phyloP scores from a whole-genome alignment of 2,113 vertebrate species.

The Leucoraja erinaceus region DNA sequence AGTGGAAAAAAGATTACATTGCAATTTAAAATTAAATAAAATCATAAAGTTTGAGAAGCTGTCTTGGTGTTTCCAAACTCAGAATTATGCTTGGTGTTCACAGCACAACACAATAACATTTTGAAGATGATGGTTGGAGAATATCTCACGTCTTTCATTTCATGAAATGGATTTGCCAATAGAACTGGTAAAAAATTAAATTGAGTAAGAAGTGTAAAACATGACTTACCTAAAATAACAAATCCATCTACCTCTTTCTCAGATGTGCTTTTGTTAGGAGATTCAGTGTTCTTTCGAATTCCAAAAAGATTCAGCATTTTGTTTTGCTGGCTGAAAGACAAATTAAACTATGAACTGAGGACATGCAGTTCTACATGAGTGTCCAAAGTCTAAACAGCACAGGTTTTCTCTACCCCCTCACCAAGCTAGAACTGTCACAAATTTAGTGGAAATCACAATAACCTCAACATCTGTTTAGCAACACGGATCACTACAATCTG shows the following conservation, averaged over 20 bases:
- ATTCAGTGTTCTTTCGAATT: conserved; percentile 67
- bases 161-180: background rate
- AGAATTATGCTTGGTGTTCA: background rate
- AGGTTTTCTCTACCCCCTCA: background rate
- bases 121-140: background rate
- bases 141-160: background rate
- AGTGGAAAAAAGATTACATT: background rate
- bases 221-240: conserved; percentile 78
- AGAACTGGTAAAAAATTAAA: background rate
- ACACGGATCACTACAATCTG: no score
- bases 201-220: background rate
- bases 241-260: conserved; percentile 85
- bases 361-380: background rate
- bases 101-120: background rate
- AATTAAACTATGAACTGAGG: conserved; percentile 23
- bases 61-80: background rate
- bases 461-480: background rate
- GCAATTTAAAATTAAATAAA: background rate
- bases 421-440: background rate
- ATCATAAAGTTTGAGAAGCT: background rate
- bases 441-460: background rate
- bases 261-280: conserved; percentile 61
- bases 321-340: conserved; percentile 38
- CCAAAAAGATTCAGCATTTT: conserved; percentile 80
- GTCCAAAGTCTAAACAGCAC: background rate